A percentile compares a stretch with the other conserved stretches of the same genome.
Evolutionary conservation across 2,113 vertebrate species (phyloP).

Genomic region (Dicerorhinus sumatrensis): DNA sequence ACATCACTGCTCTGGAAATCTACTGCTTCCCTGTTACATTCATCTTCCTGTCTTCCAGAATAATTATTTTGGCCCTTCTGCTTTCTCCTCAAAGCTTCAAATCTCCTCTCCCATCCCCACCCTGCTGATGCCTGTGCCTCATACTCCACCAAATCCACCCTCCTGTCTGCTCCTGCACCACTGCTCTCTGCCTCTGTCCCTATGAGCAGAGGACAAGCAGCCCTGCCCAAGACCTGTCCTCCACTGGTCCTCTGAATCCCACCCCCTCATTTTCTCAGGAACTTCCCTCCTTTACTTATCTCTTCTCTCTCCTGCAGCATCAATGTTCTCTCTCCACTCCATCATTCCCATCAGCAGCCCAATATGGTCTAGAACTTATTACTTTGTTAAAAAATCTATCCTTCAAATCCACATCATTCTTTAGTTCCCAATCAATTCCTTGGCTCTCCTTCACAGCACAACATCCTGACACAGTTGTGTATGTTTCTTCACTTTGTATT

Average conservation of each 20-base stretch:
- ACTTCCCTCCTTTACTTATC: too few species aligned
- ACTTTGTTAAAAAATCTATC: too few species aligned
- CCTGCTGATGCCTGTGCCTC: neutral
- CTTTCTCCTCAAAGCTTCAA: neutral
- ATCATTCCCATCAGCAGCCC: neutral
- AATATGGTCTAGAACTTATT: neutral
- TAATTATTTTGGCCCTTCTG: neutral
- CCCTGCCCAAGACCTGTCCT: neutral
- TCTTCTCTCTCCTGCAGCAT: neutral
- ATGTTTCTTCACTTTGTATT: neutral
- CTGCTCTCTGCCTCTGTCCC: neutral
- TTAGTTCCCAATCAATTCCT: neutral
- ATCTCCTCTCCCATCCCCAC: neutral
- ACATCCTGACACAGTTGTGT: neutral
- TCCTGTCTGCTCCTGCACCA: neutral
- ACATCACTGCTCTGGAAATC: neutral
- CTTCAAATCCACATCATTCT: neutral
- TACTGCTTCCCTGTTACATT: too few species aligned
- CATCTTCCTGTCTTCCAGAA: neutral
- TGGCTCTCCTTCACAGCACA: neutral
- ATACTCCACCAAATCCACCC: accelerated
- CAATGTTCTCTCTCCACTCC: neutral
- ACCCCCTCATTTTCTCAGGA: neutral
- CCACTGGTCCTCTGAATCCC: neutral
- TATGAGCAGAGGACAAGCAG: neutral